phyloP scores from a whole-genome alignment of 1,140 invertebrate genomes.

The Drosophila willistoni region DNA sequence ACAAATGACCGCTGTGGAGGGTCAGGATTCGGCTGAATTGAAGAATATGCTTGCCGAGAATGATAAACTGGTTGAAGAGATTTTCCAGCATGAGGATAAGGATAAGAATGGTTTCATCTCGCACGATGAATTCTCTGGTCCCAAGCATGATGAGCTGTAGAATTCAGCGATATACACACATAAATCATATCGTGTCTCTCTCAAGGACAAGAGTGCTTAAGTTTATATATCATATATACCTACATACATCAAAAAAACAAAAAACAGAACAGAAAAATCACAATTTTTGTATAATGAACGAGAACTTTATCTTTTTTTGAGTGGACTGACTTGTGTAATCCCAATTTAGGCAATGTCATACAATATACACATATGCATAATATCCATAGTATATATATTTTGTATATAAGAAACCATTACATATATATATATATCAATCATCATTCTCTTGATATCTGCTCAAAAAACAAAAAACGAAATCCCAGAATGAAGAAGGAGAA shows the following conservation, averaged over 20 bases:
- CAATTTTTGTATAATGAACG: constrained; percentile 19
- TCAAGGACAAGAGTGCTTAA: constrained; percentile 70
- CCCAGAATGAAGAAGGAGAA: constrained; percentile 51
- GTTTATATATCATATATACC: constrained; percentile 17
- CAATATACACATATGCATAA: constrained; percentile 23
- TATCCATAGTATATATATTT: constrained; percentile 35
- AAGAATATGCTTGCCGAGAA: constrained; percentile 94
- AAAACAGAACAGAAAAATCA: constrained; percentile 13
- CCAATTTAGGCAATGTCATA: constrained; percentile 18
- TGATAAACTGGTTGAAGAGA: constrained; percentile 97
- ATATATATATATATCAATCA: constrained; percentile 9
- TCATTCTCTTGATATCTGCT: constrained; percentile 29
- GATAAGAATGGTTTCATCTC: constrained; percentile 98
- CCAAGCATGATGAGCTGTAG: constrained; percentile 98
- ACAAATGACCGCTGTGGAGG: constrained; percentile 92
- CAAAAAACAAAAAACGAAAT: constrained; percentile 46
- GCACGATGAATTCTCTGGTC: constrained; percentile 97
- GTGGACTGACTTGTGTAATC: constrained; percentile 45
- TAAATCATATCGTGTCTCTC: constrained; percentile 8
- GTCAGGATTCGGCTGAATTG: constrained; percentile 89
- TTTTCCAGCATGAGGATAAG: constrained; percentile 98
- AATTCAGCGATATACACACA: constrained; percentile 60
- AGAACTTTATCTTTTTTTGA: constrained; percentile 25
- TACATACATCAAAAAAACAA: constrained; percentile 30
- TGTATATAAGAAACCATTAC: constrained; percentile 22